Evolutionary conservation across 2,888 invertebrate genomes (phyloP).

Genomic region (Caenorhabditis plicata): DNA sequence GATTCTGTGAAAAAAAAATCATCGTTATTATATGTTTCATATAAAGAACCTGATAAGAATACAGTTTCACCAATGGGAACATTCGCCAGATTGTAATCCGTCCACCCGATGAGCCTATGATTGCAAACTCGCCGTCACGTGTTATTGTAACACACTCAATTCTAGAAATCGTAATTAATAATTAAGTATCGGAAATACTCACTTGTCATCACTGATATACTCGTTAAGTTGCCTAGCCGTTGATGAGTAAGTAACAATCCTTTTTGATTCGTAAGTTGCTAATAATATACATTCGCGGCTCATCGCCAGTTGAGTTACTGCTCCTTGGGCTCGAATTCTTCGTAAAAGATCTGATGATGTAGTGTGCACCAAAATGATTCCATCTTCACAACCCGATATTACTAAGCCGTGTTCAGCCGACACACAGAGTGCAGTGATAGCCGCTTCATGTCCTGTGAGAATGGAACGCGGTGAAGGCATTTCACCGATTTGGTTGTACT

Average conservation of each 20-base stretch:
- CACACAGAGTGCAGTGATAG: conserved; percentile 90
- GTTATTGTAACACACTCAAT: conserved; percentile 41
- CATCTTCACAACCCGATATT: conserved; percentile 88
- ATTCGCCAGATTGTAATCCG: conserved; percentile 98
- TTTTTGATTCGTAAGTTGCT: conserved; percentile 75
- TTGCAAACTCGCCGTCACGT: conserved; percentile 88
- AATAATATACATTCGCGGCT: conserved; percentile 94
- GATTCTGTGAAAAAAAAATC: conserved; percentile 34
- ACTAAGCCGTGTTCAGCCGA: conserved; percentile 96
- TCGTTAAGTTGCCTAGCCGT: conserved; percentile 51
- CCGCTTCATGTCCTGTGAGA: conserved; percentile 93
- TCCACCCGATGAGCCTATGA: conserved; percentile 94
- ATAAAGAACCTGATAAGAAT: conserved; percentile 91
- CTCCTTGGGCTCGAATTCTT: conserved; percentile 71
- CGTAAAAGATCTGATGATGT: conserved; percentile 93
- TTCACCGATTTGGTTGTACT: conserved; percentile 75
- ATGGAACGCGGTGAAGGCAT: conserved; percentile 93
- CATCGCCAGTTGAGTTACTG: conserved; percentile 68
- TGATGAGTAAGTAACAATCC: conserved; percentile 55
- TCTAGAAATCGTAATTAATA: conserved; percentile 11
- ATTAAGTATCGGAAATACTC: conserved; percentile 1
- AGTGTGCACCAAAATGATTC: conserved; percentile 94
- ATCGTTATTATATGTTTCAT: too few species aligned
- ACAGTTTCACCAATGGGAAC: conserved; percentile 91
- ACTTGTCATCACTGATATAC: conserved; percentile 36